Evolutionary conservation across 2,888 invertebrate genomes (phyloP), one percentile per base, ranked within the genome.

Genomic region (Nemotelus nigrinus): DNA sequence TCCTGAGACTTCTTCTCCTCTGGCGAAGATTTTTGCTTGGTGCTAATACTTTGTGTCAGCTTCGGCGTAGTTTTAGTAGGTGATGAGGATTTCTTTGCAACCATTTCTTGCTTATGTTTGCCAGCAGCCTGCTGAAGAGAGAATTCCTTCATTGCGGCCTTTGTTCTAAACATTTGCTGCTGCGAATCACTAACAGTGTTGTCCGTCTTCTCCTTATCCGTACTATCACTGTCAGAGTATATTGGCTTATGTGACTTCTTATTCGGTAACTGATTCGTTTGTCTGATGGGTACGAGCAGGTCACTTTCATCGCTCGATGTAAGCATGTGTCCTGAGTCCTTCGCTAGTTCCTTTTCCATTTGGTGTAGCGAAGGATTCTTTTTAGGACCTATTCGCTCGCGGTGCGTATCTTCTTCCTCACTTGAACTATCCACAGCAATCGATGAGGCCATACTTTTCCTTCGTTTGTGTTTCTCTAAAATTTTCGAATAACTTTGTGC

Each of bases 251-350:
- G 89, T 78, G 90, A 89, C 84, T 90, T 91, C 80, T 88, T 87
- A 81, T 89, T 90, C 70, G 88, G 87, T 68, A 90, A 88, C 50
- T 88, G 75, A 78, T 79, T 72, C 43, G 76, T 72, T 39, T 50
- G 44, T 77, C 68, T 25, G 76, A 85, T 88, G 45, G 93, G 89
- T 87, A 93, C 89, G 65, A 95, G 85, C 80, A 94, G 95, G 85
- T 95, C 95, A 84, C 94, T 95, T 81, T 94, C 95, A 85, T 95
- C 95, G 84, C 94, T 95, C 81, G 95, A 95, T 68, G 90, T 92
- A 3, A 93, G 91, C 77, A 81, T 81, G 64, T 83, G 81, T 70
- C 90, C 90, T 78, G 90, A 90, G 77, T 90, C 91, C 64, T 82
- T 82, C 48, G 88, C 89, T 86, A 94, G 89, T 86, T 94, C 94